phyloP scores from a whole-genome alignment of 1,140 invertebrate genomes.

The Leptopilina clavipes region DNA sequence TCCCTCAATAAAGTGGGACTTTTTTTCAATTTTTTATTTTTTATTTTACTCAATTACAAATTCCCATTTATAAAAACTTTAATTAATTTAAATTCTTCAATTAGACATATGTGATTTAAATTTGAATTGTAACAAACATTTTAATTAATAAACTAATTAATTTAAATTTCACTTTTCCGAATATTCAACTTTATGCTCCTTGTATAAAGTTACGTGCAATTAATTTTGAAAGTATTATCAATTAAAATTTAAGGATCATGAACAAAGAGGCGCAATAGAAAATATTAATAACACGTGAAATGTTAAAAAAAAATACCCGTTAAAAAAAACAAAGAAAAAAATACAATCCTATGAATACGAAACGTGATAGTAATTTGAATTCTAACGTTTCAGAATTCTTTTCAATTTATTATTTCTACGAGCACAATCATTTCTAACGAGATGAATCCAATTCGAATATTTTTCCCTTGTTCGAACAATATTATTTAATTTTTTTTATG shows the following conservation, averaged over 20 bases:
- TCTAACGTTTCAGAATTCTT: background rate
- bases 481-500: too few relatives aligned
- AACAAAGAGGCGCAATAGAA: background rate
- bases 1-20: too few relatives aligned
- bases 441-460: background rate
- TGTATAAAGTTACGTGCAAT: constrained; percentile 1
- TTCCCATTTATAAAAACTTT: too few relatives aligned
- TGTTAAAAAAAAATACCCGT: background rate
- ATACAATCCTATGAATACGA: background rate
- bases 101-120: too few relatives aligned
- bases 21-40: too few relatives aligned
- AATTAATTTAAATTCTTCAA: too few relatives aligned
- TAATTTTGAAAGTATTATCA: constrained; percentile 24
- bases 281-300: background rate
- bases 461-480: too few relatives aligned
- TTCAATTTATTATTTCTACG: background rate
- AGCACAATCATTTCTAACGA: background rate
- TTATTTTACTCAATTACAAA: too few relatives aligned
- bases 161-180: too few relatives aligned
- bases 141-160: too few relatives aligned
- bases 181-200: background rate
- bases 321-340: background rate
- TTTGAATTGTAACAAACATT: too few relatives aligned
- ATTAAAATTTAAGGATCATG: constrained; percentile 7
- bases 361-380: constrained; percentile 4